Base-by-base conservation (phyloP, 2,797 vertebrate genomes). In the Cuniculus paca region DNA sequence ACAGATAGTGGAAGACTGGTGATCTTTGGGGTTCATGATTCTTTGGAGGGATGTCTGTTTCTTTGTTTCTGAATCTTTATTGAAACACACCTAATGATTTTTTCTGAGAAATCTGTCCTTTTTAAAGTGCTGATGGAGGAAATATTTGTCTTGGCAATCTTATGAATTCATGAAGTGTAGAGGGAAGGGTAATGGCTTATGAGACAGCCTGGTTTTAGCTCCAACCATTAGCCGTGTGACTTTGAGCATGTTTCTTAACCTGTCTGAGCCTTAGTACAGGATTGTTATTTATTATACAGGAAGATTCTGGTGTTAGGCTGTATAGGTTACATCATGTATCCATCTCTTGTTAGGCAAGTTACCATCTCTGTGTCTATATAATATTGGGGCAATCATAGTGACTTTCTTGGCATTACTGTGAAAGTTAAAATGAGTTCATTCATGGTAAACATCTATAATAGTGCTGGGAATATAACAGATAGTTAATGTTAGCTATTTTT, bases 401-500 rank as follows among this genome's bases (percentile, higher is more conserved):
- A 17, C 56, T 70, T 11, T 86, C 6, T 94, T 45, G 91, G 13
- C 45, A 96, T 34, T 63, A 4, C 81, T 91, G 36, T 93, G 42
- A 82, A 91, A 77, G 61, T 84, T 82, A 83, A 92, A 92, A 58
- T 89, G 28, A 75, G 13, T 90, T 92, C 11, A 84, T 56, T 89
- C 42, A 88, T 52, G 56, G 45, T 68, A 68, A 86, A 10, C 70
- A 93, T 65, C 22, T 94, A 22, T 82, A 77, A 56, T 5, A 75
- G 22, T 93, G 45, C 28, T 36, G 80, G 60, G 10, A 36, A 61
- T 3, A 78, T 56, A 92, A 89, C 6, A 82, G 22, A 77, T 86
- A 68, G 42, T 85, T 88, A 90, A 77, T 50, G 34, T 34, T 85
- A 92, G 60, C 34, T 88, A 24, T 88, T 96, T 93, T 63, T 95